These are phyloP conservation scores for Zygogramma bicolorata DNA, from an alignment of 2,888 invertebrate genomes.

Conservation along the genomic window DNA sequence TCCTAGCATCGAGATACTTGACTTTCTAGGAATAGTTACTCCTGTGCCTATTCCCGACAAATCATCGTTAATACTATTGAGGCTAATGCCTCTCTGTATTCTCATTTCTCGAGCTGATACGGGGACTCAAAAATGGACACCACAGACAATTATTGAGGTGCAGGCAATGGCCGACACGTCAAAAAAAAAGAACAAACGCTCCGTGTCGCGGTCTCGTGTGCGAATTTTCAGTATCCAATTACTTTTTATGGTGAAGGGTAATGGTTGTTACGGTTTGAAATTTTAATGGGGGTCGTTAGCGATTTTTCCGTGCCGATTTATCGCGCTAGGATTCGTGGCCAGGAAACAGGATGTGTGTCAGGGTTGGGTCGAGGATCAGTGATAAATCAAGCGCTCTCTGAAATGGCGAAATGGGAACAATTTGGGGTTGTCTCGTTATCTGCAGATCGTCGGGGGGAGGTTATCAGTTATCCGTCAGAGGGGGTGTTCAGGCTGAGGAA, in stretches of 20 bases:
- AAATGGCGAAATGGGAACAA: neutral
- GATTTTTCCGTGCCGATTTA: neutral
- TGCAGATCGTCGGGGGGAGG: neutral
- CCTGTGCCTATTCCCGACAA: no score
- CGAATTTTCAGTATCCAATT: conserved; percentile 7
- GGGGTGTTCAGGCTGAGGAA: no score
- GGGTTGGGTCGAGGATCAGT: neutral
- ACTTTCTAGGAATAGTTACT: no score
- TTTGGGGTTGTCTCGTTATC: neutral
- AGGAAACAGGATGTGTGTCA: conserved; percentile 2
- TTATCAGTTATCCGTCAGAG: no score
- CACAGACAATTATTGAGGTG: no score
- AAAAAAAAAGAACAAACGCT: conserved; percentile 3
- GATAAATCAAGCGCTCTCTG: neutral
- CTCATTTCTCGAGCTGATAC: no score
- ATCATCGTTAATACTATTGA: no score
- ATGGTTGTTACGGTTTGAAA: conserved; percentile 3
- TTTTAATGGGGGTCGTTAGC: conserved; percentile 1
- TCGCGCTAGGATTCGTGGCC: neutral
- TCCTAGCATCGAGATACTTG: no score
- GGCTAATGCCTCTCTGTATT: no score
- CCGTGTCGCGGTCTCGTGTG: neutral
- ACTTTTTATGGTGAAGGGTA: conserved; percentile 1
- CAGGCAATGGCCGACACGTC: no score
- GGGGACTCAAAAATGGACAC: no score